Percentiles rank a stretch among this genome's conserved stretches.
phyloP scores from a whole-genome alignment of 2,113 vertebrate species.

The Smithornis capensis region DNA sequence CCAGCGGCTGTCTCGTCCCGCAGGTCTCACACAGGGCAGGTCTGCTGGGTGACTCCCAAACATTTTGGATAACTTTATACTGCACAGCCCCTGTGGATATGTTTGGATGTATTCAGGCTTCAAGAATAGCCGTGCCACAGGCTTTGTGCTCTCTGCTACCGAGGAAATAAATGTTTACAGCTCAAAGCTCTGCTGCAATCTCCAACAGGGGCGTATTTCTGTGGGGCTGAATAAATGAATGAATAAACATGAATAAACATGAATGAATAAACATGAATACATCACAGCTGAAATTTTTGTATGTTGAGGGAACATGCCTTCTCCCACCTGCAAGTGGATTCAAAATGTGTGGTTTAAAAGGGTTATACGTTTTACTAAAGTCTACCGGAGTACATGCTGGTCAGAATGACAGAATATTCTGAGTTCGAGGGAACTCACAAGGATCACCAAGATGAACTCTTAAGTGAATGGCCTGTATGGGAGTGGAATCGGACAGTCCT shows the following conservation, averaged over 20 bases:
- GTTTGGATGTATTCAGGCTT: fast-evolving
- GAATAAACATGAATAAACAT: no score
- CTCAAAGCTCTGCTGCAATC: neutral
- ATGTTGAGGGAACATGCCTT: neutral
- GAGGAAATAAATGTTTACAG: neutral
- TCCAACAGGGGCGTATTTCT: neutral
- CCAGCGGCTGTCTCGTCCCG: neutral
- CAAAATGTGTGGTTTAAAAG: fast-evolving
- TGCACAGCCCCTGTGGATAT: fast-evolving
- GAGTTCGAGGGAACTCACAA: no score
- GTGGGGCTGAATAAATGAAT: no score
- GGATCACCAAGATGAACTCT: no score
- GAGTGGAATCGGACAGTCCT: neutral
- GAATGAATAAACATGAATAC: neutral
- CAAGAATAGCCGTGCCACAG: neutral
- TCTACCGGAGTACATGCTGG: neutral
- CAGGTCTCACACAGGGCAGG: fast-evolving
- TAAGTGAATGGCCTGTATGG: no score
- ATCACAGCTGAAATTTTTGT: neutral
- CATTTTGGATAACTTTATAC: fast-evolving
- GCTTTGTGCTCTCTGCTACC: neutral
- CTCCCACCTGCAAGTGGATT: neutral
- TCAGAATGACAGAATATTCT: no score
- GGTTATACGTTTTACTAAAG: fast-evolving
- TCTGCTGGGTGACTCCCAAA: fast-evolving